Evolutionary conservation across 2,888 invertebrate genomes (phyloP), one percentile per base, ranked within the genome.

Genomic region (Camponotus fellah): DNA sequence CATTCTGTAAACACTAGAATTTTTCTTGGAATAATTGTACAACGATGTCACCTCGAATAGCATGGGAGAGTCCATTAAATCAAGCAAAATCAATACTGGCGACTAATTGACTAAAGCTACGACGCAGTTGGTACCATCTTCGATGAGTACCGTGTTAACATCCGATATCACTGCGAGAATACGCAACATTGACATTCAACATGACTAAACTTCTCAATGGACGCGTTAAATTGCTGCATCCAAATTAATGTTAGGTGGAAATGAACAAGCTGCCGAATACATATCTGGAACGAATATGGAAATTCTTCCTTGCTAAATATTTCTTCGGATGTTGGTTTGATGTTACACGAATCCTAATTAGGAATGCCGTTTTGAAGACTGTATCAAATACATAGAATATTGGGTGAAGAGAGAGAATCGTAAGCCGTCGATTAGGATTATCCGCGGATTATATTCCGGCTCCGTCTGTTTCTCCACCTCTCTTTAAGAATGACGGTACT

Each of bases 381-480:
- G 65, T 46, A 43, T 74, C 32, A 87, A 91, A 53, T 53, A 53
- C 6, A 88, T 89, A 85, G 87, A 81, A 84, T 84, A 87, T 87
- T 71, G 87, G 84, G 82, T 88, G 89, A 91, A 21, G 26, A n/a
- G 21, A 12, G 49, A n/a, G 37, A 12, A 85, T 86, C 87, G 88
- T 86, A 89, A 91, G 88, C 88, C 87, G 91, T 91, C 92, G 90
- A 92, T 92, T 93, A 92, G 91, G 92, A 93, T 93, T 92, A 93
- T 93, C 91, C 91, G 76, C 76, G 86, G 92, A 92, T 92, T 91
- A 91, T 88, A 85, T 83, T 69, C 71, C 82, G 82, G 37, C 76
- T 68, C 85, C 87, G 76, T 89, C 88, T 89, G 83, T 81, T 82
- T 85, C 65, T 68, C 86, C 75, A 85, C 82, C 82, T 85, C 82